Evolutionary conservation across 2,888 invertebrate genomes (phyloP).

Genomic region (Drosophila helvetica): DNA sequence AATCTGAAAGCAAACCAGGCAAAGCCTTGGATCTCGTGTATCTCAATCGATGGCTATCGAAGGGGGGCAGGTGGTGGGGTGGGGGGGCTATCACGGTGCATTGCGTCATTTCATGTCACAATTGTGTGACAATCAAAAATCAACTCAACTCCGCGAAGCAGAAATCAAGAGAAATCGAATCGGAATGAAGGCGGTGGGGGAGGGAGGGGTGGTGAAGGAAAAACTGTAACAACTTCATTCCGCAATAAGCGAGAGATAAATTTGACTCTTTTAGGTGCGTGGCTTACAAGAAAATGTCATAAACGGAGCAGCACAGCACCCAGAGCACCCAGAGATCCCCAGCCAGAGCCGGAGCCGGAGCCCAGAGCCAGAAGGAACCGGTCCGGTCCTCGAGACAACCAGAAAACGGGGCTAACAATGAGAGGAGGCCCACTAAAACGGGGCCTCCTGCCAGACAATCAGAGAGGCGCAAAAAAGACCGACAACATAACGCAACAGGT

Average conservation of each 20-base stretch:
- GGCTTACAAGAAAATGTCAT: constrained; percentile 79
- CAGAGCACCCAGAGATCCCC: not conserved
- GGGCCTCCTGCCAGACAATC: constrained; percentile 24
- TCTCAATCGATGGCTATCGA: constrained; percentile 2
- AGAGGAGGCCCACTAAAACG: not conserved
- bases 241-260: constrained; percentile 61
- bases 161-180: constrained; percentile 23
- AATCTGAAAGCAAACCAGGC: not conserved
- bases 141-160: constrained; percentile 52
- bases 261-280: constrained; percentile 78
- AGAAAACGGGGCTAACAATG: constrained; percentile 41
- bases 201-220: constrained; percentile 31
- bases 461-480: constrained; percentile 61
- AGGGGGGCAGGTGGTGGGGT: constrained; percentile 49
- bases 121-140: constrained; percentile 74
- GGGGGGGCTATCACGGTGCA: constrained; percentile 51
- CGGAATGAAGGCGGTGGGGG: constrained; percentile 18
- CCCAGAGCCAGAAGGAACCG: constrained; percentile 39
- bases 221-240: constrained; percentile 79
- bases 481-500: constrained; percentile 75
- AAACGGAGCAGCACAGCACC: constrained; percentile 39
- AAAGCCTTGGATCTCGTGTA: constrained; percentile 16
- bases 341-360: not conserved
- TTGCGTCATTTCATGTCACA: constrained; percentile 76
- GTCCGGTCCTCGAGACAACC: constrained; percentile 40